Percentiles rank a stretch among this genome's conserved stretches.
These are phyloP conservation scores for Sphyrna mokarran DNA, from an alignment of 2,113 vertebrate genomes.

Conservation along the genomic window DNA sequence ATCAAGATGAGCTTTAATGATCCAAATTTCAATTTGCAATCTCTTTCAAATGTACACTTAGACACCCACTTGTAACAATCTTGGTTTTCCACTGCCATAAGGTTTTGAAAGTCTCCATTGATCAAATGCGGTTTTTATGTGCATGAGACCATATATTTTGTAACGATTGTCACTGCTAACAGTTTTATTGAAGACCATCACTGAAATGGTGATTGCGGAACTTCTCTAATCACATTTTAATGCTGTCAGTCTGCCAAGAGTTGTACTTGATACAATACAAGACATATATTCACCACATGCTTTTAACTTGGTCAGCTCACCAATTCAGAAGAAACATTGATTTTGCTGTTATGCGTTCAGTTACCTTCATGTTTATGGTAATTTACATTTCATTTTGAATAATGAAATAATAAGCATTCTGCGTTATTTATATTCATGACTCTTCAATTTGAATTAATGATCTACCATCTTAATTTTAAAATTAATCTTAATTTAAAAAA, in stretches of 20 bases:
- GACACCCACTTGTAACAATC: neutral
- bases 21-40: neutral
- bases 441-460: slow-evolving; percentile 30
- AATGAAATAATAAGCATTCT: slow-evolving; percentile 25
- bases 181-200: slow-evolving; percentile 20
- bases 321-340: neutral
- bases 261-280: neutral
- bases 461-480: neutral
- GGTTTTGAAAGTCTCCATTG: slow-evolving; percentile 14
- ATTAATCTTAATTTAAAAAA: neutral
- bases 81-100: neutral
- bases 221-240: slow-evolving; percentile 7
- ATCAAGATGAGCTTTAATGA: neutral
- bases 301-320: neutral
- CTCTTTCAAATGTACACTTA: neutral
- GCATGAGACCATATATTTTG: neutral
- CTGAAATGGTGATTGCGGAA: neutral
- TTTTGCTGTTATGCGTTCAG: neutral
- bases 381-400: slow-evolving; percentile 30
- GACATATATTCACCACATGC: neutral
- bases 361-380: slow-evolving; percentile 27
- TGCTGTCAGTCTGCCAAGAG: neutral
- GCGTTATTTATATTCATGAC: slow-evolving; percentile 34
- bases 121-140: slow-evolving; percentile 21
- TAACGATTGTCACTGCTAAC: neutral